Conservation (phyloP, 2,797 vertebrate genomes). For the Cynopterus sphinx region DNA sequence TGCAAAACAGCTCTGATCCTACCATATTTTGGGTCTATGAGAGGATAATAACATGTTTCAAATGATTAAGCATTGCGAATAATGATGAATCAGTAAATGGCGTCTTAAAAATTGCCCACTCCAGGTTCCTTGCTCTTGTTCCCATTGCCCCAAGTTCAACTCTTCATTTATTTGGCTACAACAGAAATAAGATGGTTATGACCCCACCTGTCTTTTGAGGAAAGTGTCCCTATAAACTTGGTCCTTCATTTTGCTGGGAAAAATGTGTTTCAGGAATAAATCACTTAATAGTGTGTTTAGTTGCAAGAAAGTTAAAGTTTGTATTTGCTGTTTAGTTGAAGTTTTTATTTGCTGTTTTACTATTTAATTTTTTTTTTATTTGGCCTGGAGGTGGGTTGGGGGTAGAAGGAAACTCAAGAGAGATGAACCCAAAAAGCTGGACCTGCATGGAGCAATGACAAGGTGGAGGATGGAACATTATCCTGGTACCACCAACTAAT, state of each 20-base stretch:
- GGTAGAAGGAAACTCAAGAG: not conserved
- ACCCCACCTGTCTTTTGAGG: not conserved
- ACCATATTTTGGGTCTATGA: not conserved
- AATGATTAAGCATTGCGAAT: not conserved
- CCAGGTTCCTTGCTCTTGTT: not conserved
- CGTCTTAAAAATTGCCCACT: not conserved
- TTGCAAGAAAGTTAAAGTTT: not conserved
- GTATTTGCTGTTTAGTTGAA: too few relatives aligned
- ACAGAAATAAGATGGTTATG: not conserved
- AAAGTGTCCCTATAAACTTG: not conserved
- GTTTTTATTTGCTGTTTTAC: not conserved
- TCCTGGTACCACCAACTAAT: not conserved
- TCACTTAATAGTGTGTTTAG: not conserved
- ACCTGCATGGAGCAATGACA: rapidly evolving
- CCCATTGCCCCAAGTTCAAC: not conserved
- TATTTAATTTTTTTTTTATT: not conserved
- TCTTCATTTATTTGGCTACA: not conserved
- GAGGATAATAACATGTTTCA: not conserved
- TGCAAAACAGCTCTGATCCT: not conserved
- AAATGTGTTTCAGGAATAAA: not conserved
- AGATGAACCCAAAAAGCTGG: not conserved
- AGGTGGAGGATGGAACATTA: too few relatives aligned
- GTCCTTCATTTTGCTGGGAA: not conserved
- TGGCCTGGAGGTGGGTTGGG: not conserved
- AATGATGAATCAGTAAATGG: not conserved